Conservation (phyloP, 2,888 invertebrate genomes). For the Cerceris rybyensis region DNA sequence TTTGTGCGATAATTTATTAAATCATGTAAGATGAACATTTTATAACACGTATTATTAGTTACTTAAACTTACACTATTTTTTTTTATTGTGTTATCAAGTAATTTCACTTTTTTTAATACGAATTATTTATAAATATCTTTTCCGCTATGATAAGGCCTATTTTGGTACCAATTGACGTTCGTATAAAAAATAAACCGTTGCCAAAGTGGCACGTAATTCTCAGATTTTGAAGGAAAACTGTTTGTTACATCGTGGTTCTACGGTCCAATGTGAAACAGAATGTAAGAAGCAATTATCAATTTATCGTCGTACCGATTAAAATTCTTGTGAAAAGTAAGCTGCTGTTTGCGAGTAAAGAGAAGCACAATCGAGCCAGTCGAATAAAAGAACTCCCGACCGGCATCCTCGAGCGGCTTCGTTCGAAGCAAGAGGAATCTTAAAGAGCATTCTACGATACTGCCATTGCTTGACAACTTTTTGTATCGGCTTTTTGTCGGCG, state of each 20-base stretch:
- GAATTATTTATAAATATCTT: background rate
- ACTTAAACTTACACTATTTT: too few relatives aligned
- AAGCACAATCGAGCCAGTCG: slow-evolving; percentile 33
- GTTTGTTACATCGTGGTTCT: background rate
- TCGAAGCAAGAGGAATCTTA: slow-evolving; percentile 54
- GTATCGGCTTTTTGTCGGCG: slow-evolving; percentile 3
- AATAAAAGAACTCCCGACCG: background rate
- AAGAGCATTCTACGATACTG: slow-evolving; percentile 32
- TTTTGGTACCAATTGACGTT: background rate
- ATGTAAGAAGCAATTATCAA: slow-evolving; percentile 3
- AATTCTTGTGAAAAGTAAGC: slow-evolving; percentile 40
- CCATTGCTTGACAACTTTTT: slow-evolving; percentile 27
- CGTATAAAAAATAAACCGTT: background rate
- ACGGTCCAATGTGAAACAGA: background rate
- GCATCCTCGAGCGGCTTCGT: slow-evolving; percentile 12
- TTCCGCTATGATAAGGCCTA: background rate
- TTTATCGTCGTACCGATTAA: slow-evolving; percentile 42
- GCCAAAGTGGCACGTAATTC: background rate
- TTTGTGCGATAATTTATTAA: too few relatives aligned
- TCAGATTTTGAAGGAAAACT: background rate
- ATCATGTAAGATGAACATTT: too few relatives aligned
- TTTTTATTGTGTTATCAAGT: too few relatives aligned
- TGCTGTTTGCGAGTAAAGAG: slow-evolving; percentile 18
- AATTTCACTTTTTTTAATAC: too few relatives aligned
- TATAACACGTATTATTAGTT: too few relatives aligned